Conservation (phyloP, 2,113 vertebrate species). For the Oophaga pumilio region DNA sequence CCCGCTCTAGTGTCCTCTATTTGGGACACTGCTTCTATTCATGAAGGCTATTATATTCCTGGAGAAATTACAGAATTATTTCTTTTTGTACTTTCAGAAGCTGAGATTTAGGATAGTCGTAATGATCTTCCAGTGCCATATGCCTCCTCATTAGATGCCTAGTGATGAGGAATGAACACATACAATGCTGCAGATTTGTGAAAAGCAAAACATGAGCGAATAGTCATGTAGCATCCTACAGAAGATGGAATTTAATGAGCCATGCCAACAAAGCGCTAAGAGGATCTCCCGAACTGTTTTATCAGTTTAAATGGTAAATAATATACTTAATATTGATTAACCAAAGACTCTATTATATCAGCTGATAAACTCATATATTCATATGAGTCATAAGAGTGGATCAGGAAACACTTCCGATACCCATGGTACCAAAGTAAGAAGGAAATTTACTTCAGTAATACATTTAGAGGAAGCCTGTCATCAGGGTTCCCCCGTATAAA, state of each 20-base stretch:
- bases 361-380: slow-evolving; percentile 8
- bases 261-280: slow-evolving; percentile 1
- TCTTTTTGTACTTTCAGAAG: neutral
- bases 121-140: slow-evolving; percentile 21
- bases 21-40: neutral
- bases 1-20: no score
- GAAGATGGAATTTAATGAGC: slow-evolving; percentile 31
- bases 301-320: slow-evolving; percentile 2
- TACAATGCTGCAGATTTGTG: neutral
- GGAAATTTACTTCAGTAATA: no score
- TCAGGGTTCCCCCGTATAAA: no score
- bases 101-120: neutral
- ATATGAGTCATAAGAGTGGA: neutral
- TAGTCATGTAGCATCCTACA: neutral
- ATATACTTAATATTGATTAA: neutral
- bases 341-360: neutral
- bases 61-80: neutral
- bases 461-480: no score
- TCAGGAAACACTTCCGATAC: no score
- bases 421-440: no score
- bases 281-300: slow-evolving; percentile 14
- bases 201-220: neutral
- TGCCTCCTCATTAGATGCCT: slow-evolving; percentile 22
- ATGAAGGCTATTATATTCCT: neutral
- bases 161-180: slow-evolving; percentile 8